These are phyloP conservation scores for Ariolimax columbianus DNA, from an alignment of 2,888 invertebrate genomes.

Conservation along the genomic window DNA sequence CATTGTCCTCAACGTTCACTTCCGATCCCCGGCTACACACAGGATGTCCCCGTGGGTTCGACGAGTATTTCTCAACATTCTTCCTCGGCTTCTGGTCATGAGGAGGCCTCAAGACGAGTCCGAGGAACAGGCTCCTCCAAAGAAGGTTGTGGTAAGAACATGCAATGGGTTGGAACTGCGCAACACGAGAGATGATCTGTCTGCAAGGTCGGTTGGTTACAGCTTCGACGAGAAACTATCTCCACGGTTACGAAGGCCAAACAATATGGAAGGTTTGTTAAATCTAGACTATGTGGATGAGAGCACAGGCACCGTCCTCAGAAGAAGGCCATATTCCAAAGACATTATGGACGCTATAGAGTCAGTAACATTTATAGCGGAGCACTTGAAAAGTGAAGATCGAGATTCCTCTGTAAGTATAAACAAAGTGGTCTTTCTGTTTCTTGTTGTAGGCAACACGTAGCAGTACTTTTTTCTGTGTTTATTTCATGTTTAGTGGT, in stretches of 20 bases:
- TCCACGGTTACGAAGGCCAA: slow-evolving; percentile 27
- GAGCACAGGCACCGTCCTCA: slow-evolving; percentile 21
- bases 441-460: not conserved
- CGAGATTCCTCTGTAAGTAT: slow-evolving; percentile 59
- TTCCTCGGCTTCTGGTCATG: slow-evolving; percentile 94
- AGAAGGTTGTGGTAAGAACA: slow-evolving; percentile 70
- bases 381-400: slow-evolving; percentile 97
- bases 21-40: slow-evolving; percentile 98
- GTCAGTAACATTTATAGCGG: slow-evolving; percentile 96
- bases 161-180: slow-evolving; percentile 77
- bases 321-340: slow-evolving; percentile 79
- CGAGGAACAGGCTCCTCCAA: slow-evolving; percentile 49
- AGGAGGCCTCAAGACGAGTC: slow-evolving; percentile 84
- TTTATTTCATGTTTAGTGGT: slow-evolving; percentile 3
- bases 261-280: slow-evolving; percentile 38
- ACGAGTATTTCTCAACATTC: slow-evolving; percentile 94
- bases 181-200: slow-evolving; percentile 49
- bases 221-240: slow-evolving; percentile 40
- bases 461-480: not conserved
- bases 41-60: slow-evolving; percentile 99
- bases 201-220: slow-evolving; percentile 44
- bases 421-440: not conserved
- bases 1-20: slow-evolving; percentile 88
- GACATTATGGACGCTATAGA: slow-evolving; percentile 94
- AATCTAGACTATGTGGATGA: slow-evolving; percentile 39